Evolutionary conservation across 2,113 vertebrate genomes (phyloP).

Genomic region (Halichoerus grypus): DNA sequence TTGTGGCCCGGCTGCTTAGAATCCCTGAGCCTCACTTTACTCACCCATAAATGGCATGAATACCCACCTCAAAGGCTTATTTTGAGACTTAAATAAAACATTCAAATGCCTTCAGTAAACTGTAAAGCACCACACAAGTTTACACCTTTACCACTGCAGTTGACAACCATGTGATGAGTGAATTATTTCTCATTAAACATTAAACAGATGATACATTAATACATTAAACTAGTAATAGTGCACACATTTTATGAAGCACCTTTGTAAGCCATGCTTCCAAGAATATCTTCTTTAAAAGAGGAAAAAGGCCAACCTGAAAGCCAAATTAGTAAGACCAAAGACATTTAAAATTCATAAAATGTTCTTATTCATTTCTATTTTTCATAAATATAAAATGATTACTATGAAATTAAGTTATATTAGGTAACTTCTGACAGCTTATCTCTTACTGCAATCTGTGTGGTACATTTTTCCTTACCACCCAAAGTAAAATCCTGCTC

Average conservation of each 20-base stretch:
- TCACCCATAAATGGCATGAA: neutral
- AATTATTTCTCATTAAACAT: conserved; percentile 1
- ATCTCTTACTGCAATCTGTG: neutral
- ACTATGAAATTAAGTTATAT: neutral
- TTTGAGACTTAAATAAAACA: neutral
- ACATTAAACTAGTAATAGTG: neutral
- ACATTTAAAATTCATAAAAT: neutral
- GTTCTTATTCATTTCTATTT: neutral
- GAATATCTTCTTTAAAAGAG: conserved; percentile 2
- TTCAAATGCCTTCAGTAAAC: neutral
- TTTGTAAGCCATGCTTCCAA: neutral
- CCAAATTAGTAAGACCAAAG: neutral
- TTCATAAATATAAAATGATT: conserved; percentile 25
- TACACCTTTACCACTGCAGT: neutral
- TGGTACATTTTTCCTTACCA: neutral
- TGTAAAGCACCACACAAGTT: neutral
- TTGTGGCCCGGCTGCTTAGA: neutral
- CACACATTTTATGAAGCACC: neutral
- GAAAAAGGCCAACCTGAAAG: conserved; percentile 1
- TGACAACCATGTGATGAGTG: neutral
- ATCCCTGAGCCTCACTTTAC: neutral
- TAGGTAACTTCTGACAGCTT: neutral
- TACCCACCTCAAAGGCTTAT: neutral
- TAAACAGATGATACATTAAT: neutral
- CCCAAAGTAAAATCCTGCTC: neutral